Percentiles rank a stretch among this genome's conserved stretches.
phyloP scores from a whole-genome alignment of 35 echinoderm and acorn worm species.

The Anneissia japonica region DNA sequence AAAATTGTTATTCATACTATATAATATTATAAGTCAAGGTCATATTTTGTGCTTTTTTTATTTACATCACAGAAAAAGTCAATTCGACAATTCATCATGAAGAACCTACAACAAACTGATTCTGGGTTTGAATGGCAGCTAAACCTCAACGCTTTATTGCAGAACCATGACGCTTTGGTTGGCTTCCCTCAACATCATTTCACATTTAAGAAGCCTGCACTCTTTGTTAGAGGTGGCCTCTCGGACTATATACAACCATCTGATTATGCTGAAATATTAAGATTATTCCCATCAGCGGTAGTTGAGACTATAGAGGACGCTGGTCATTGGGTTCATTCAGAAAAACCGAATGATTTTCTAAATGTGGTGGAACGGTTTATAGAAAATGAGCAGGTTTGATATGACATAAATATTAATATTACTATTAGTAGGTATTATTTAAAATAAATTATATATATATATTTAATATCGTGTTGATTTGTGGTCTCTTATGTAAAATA shows the following conservation, averaged over 20 bases:
- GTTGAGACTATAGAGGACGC: slow-evolving; percentile 64
- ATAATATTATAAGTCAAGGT: too few relatives aligned
- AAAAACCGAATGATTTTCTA: slow-evolving; percentile 76
- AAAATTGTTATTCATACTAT: too few relatives aligned
- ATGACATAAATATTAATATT: neutral
- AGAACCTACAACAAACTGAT: slow-evolving; percentile 47
- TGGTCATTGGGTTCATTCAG: slow-evolving; percentile 88
- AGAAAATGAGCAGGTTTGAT: neutral
- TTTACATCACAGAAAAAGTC: slow-evolving; percentile 31
- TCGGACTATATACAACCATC: slow-evolving; percentile 62
- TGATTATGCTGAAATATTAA: slow-evolving; percentile 51
- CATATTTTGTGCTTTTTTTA: neutral
- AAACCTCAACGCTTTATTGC: slow-evolving; percentile 52
- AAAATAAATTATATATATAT: too few relatives aligned
- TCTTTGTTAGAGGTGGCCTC: slow-evolving; percentile 55
- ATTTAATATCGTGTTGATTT: too few relatives aligned
- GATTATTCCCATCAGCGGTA: slow-evolving; percentile 51
- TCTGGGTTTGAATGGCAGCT: slow-evolving; percentile 47
- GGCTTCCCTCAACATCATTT: slow-evolving; percentile 22
- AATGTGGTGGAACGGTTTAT: slow-evolving; percentile 40
- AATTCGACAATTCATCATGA: slow-evolving; percentile 66
- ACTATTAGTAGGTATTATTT: too few relatives aligned
- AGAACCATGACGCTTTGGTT: slow-evolving; percentile 25
- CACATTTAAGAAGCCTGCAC: slow-evolving; percentile 28
- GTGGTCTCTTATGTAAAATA: too few relatives aligned